These are phyloP conservation scores for Rhea americana DNA, from an alignment of 2,113 vertebrate genomes.

Conservation along the genomic window DNA sequence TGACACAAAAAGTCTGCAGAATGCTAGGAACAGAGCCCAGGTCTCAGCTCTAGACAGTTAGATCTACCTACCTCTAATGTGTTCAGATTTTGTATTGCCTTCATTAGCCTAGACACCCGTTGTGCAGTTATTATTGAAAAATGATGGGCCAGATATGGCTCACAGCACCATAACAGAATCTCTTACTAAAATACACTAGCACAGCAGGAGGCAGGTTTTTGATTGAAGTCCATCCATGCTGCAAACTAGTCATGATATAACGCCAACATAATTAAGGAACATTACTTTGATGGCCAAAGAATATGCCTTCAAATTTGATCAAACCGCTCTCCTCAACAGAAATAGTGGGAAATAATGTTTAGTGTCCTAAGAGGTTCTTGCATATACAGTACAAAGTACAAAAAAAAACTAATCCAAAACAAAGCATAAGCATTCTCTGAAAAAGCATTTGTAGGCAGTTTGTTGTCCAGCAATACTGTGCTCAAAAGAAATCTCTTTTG, in stretches of 20 bases:
- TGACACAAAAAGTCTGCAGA: background rate
- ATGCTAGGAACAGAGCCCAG: background rate
- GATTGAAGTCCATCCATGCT: slow-evolving; percentile 16
- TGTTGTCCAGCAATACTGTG: background rate
- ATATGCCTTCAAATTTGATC: background rate
- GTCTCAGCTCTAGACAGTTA: background rate
- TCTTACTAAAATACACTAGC: background rate
- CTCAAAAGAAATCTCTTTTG: background rate
- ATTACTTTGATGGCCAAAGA: background rate
- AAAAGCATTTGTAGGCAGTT: background rate
- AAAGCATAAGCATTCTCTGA: background rate
- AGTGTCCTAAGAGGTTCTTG: background rate
- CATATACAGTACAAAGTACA: fast-evolving
- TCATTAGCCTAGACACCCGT: background rate
- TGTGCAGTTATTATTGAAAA: background rate
- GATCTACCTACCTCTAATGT: background rate
- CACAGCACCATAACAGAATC: background rate
- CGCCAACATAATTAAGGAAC: background rate
- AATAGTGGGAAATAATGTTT: background rate
- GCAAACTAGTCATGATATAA: background rate
- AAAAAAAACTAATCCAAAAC: background rate
- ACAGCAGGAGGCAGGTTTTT: background rate
- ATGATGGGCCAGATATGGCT: background rate
- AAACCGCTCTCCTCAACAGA: background rate
- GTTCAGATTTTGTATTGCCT: background rate